A percentile compares a stretch with the other conserved stretches of the same genome.
Conservation (phyloP, 2,888 invertebrate species). For the Netelia melanura region DNA sequence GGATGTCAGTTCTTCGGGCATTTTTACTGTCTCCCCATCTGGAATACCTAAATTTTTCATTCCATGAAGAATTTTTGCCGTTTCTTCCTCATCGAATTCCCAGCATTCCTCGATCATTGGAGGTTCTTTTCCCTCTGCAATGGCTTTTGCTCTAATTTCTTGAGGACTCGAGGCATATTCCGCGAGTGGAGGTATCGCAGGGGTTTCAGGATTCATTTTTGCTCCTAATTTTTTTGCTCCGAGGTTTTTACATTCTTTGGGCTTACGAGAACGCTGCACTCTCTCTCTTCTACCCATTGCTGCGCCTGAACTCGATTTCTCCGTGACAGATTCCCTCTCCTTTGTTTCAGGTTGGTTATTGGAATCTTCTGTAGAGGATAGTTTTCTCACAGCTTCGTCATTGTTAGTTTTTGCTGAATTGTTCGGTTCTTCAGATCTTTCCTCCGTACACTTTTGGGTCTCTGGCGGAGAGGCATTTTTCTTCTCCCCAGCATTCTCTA, state of each 20-base stretch:
- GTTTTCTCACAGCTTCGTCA: not conserved
- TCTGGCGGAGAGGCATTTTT: not conserved
- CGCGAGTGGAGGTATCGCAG: constrained; percentile 19
- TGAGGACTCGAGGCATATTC: constrained; percentile 31
- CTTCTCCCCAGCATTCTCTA: not conserved
- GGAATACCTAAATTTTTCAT: constrained; percentile 59
- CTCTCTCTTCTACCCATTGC: constrained; percentile 50
- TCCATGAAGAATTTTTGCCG: constrained; percentile 61
- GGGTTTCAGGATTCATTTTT: constrained; percentile 53
- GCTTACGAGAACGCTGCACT: constrained; percentile 65
- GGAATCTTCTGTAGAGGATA: not conserved
- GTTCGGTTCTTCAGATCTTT: not conserved
- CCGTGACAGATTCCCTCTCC: not conserved
- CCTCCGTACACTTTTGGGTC: not conserved
- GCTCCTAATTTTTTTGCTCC: constrained; percentile 75
- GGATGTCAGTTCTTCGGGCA: constrained; percentile 80
- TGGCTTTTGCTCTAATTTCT: constrained; percentile 59
- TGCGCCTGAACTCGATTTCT: constrained; percentile 3
- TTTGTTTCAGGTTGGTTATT: not conserved
- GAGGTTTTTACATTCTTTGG: constrained; percentile 63
- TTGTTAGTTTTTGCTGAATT: not conserved
- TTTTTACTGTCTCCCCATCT: constrained; percentile 71
- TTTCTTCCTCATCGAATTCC: constrained; percentile 84
- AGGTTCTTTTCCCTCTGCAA: constrained; percentile 67
- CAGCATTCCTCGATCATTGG: constrained; percentile 86